phyloP scores from a whole-genome alignment of 2,888 invertebrate species.

The Aphidius colemani region DNA sequence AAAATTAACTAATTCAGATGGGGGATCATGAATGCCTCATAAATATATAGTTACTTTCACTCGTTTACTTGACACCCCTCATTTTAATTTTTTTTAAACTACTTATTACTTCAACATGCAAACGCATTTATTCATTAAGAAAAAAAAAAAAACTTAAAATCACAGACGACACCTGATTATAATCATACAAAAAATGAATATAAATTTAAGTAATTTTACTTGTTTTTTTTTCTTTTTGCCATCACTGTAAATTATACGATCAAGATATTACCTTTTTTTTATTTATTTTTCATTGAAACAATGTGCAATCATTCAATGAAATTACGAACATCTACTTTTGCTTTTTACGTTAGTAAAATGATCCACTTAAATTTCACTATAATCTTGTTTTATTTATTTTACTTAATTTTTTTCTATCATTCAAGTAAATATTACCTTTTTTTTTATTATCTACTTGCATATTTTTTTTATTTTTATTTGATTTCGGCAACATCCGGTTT shows the following conservation, averaged over 20 bases:
- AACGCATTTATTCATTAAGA: too few relatives aligned
- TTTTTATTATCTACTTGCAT: too few relatives aligned
- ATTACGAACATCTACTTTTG: constrained; percentile 15
- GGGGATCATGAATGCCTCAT: too few relatives aligned
- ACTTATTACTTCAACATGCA: too few relatives aligned
- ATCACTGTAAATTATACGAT: neutral
- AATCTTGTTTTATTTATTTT: constrained; percentile 10
- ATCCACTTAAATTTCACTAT: constrained; percentile 39
- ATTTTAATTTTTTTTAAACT: too few relatives aligned
- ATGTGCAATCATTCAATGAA: too few relatives aligned
- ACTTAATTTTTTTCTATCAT: constrained; percentile 13
- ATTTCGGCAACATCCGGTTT: constrained; percentile 29
- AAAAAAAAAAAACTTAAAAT: too few relatives aligned
- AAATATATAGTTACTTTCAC: neutral
- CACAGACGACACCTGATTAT: too few relatives aligned
- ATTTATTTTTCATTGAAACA: too few relatives aligned
- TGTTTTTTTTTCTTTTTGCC: neutral
- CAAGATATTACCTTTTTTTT: too few relatives aligned
- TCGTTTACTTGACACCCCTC: neutral
- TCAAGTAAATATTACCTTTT: neutral
- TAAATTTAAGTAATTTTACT: neutral
- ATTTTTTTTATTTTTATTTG: neutral
- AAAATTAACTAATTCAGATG: too few relatives aligned
- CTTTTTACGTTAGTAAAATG: constrained; percentile 27
- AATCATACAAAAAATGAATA: neutral